These are phyloP conservation scores for Bembecia ichneumoniformis DNA, from an alignment of 2,888 invertebrate species.

Conservation along the genomic window DNA sequence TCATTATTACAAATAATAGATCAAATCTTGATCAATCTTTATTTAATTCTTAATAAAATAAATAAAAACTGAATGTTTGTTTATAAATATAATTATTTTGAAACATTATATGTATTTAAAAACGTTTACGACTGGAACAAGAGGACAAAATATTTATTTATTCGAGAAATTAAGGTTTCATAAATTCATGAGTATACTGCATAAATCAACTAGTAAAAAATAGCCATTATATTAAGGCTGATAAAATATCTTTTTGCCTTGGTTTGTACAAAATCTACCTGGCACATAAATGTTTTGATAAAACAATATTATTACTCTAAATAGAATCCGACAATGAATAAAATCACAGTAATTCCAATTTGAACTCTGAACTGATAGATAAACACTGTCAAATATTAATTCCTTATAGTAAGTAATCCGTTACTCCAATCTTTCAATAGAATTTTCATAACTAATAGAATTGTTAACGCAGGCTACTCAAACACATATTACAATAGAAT, in stretches of 20 bases:
- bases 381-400: slow-evolving; percentile 37
- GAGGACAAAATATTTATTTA: slow-evolving; percentile 44
- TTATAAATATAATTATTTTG: no score
- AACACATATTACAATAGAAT: slow-evolving; percentile 70
- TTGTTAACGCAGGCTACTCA: slow-evolving; percentile 62
- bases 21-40: no score
- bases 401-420: slow-evolving; percentile 67
- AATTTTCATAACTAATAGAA: slow-evolving; percentile 59
- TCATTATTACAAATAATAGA: no score
- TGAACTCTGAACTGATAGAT: slow-evolving; percentile 49
- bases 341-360: slow-evolving; percentile 13
- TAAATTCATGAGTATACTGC: no score
- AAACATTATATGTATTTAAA: not conserved
- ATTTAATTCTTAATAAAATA: no score
- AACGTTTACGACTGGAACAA: no score
- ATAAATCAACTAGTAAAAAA: no score
- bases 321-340: not conserved
- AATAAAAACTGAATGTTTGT: no score
- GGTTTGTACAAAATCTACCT: not conserved
- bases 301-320: not conserved
- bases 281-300: slow-evolving; percentile 5
- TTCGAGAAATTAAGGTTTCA: slow-evolving; percentile 1
- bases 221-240: no score
- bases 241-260: no score
- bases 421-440: slow-evolving; percentile 67